Percentiles rank a stretch among this genome's conserved stretches.
Conservation (phyloP, 2,888 invertebrate genomes). For the Meghimatium bilineatum region DNA sequence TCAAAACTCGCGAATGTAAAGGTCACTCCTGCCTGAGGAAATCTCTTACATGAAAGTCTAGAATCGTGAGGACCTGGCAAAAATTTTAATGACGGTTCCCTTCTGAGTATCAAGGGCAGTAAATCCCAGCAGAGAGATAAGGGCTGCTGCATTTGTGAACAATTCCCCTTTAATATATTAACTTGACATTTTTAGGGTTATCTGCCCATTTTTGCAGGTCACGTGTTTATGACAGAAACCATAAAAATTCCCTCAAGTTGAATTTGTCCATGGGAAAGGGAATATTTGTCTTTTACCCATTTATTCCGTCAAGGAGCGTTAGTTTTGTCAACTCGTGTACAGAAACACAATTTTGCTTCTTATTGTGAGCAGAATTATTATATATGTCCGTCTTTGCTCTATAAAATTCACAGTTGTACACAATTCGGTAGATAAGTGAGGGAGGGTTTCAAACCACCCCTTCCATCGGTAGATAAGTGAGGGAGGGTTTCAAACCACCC, state of each 20-base stretch:
- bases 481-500: no score
- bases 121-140: conserved; percentile 36
- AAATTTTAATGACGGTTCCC: conserved; percentile 35
- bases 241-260: not conserved
- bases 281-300: not conserved
- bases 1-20: conserved; percentile 27
- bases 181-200: conserved; percentile 37
- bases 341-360: no score
- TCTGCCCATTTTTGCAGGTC: conserved; percentile 26
- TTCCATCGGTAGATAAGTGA: no score
- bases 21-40: conserved; percentile 28
- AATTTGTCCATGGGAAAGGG: conserved; percentile 17
- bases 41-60: conserved; percentile 22
- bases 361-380: no score
- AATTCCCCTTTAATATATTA: conserved; percentile 43
- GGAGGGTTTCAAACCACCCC: no score
- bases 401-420: no score
- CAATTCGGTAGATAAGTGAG: no score
- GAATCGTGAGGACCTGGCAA: conserved; percentile 19
- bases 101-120: conserved; percentile 31
- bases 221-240: conserved; percentile 23
- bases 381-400: no score
- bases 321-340: no score
- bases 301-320: not conserved
- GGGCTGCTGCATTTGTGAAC: conserved; percentile 34